Conservation (phyloP, 2,797 vertebrate genomes). For the Lepus townsendii region DNA sequence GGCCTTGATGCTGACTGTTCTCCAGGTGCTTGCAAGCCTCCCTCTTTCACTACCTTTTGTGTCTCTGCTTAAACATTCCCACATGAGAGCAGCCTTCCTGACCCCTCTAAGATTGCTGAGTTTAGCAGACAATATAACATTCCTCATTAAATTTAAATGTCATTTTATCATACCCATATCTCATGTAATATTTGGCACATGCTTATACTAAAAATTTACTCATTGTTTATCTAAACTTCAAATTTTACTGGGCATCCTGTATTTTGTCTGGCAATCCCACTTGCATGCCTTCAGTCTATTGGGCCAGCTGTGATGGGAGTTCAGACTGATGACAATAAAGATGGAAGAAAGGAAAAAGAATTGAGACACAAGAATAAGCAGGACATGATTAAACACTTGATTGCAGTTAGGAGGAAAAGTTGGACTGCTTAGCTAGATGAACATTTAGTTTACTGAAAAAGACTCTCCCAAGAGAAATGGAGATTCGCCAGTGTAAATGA, state of each 20-base stretch:
- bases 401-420: neutral
- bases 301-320: neutral
- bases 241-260: neutral
- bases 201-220: neutral
- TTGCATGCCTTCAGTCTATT: neutral
- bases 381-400: neutral
- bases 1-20: neutral
- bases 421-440: neutral
- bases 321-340: neutral
- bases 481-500: neutral
- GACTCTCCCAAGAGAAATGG: neutral
- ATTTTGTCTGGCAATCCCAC: neutral
- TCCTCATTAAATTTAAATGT: slow-evolving; percentile 2
- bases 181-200: neutral
- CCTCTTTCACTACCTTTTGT: neutral
- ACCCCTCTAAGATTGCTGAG: neutral
- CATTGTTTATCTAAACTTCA: slow-evolving; percentile 8
- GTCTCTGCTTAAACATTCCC: neutral
- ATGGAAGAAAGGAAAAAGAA: neutral
- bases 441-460: neutral
- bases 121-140: neutral
- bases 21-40: neutral
- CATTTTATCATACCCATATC: neutral
- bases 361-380: neutral
- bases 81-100: neutral